Conservation (phyloP, 2,113 vertebrate genomes). For the Lepus timidus region DNA sequence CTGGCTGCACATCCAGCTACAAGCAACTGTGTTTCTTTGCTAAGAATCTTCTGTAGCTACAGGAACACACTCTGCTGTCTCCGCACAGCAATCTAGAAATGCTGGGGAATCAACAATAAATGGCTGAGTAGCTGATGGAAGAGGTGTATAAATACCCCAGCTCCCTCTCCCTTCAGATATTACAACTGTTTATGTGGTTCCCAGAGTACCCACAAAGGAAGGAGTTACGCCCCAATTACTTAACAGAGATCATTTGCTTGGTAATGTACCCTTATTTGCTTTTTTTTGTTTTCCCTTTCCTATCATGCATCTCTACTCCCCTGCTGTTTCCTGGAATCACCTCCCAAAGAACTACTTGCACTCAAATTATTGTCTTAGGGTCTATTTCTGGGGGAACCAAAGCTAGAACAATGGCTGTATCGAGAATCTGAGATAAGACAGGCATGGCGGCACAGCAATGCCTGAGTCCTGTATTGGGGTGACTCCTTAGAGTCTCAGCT, state of each 20-base stretch:
- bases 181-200: neutral
- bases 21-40: neutral
- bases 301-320: neutral
- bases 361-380: neutral
- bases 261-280: neutral
- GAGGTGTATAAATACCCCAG: neutral
- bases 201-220: neutral
- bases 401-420: neutral
- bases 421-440: neutral
- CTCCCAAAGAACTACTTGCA: neutral
- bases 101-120: neutral
- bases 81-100: neutral
- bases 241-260: neutral
- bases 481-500: too few species aligned
- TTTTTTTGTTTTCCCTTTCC: neutral
- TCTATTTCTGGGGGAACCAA: neutral
- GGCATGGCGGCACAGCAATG: too few species aligned
- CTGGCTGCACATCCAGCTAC: neutral
- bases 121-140: too few species aligned
- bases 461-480: too few species aligned
- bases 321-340: neutral
- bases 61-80: neutral
- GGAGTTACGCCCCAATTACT: neutral
- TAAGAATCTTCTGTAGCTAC: neutral
- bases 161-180: neutral